Conservation (phyloP, 2,797 vertebrate genomes). For the Prunella strophiata region DNA sequence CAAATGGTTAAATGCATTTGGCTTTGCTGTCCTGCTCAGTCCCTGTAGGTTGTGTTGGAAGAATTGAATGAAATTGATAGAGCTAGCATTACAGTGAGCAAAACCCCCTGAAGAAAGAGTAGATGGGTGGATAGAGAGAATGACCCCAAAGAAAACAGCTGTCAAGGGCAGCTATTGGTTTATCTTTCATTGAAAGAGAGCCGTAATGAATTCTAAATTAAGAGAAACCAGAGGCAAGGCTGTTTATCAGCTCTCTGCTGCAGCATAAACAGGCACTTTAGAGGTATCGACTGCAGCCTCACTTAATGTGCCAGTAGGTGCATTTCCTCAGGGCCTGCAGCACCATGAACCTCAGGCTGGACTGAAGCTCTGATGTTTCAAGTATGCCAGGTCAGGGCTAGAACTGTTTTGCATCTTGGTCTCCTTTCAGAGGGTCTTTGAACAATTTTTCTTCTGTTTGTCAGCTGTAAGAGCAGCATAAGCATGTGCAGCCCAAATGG, state of each 20-base stretch:
- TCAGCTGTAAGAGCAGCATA: not conserved
- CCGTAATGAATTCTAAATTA: constrained; percentile 78
- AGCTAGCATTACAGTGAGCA: constrained; percentile 83
- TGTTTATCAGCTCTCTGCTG: constrained; percentile 24
- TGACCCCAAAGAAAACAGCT: constrained; percentile 78
- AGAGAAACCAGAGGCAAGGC: constrained; percentile 62
- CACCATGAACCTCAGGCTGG: not conserved
- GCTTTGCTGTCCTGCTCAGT: constrained; percentile 65
- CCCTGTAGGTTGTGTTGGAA: constrained; percentile 81
- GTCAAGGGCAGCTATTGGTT: constrained; percentile 81
- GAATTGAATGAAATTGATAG: constrained; percentile 85
- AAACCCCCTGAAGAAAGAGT: constrained; percentile 81
- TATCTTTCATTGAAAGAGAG: constrained; percentile 80
- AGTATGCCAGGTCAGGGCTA: not conserved
- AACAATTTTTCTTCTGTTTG: not conserved
- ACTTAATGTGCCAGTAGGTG: constrained; percentile 51
- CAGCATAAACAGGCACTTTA: constrained; percentile 39
- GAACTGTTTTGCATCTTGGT: not conserved
- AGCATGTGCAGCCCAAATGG: not conserved
- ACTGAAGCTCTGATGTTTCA: not conserved
- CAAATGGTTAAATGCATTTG: constrained; percentile 70
- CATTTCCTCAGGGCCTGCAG: not conserved
- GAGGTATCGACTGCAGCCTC: not conserved
- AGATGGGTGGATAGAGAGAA: constrained; percentile 78
- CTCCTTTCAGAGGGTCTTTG: not conserved